Conservation (phyloP, 2,888 invertebrate species). For the Himalopsyche anomala region DNA sequence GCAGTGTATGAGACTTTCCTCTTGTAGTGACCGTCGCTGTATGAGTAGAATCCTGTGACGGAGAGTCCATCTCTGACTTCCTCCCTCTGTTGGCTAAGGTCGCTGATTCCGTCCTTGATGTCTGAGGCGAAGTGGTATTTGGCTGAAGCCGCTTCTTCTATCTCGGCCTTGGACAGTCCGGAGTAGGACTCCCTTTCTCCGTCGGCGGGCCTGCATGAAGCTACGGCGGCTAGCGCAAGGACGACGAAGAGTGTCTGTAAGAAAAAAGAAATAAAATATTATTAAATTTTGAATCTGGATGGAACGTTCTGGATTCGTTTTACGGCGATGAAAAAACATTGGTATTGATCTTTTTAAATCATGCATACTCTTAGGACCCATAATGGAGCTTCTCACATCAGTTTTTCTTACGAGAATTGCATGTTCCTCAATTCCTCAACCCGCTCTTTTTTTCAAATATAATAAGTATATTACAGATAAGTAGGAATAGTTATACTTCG, state of each 20-base stretch:
- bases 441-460: too few relatives aligned
- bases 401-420: too few relatives aligned
- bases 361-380: too few relatives aligned
- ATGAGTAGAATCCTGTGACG: conserved; percentile 77
- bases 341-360: too few relatives aligned
- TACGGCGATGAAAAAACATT: too few relatives aligned
- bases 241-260: conserved; percentile 1
- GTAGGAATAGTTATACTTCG: too few relatives aligned
- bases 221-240: conserved; percentile 21
- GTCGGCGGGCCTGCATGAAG: neutral
- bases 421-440: too few relatives aligned
- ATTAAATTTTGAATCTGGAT: too few relatives aligned
- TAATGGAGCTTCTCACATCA: too few relatives aligned
- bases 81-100: conserved; percentile 70
- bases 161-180: conserved; percentile 46
- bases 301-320: too few relatives aligned
- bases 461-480: too few relatives aligned
- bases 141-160: conserved; percentile 66
- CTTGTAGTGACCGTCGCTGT: conserved; percentile 78
- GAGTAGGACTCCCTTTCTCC: neutral
- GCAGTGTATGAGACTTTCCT: conserved; percentile 78
- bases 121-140: conserved; percentile 72
- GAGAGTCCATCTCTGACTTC: conserved; percentile 73
- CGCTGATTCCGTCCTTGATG: conserved; percentile 74
- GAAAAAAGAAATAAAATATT: neutral